These are phyloP conservation scores for Zaprionus capensis DNA, from an alignment of 1,140 invertebrate species.

Conservation along the genomic window DNA sequence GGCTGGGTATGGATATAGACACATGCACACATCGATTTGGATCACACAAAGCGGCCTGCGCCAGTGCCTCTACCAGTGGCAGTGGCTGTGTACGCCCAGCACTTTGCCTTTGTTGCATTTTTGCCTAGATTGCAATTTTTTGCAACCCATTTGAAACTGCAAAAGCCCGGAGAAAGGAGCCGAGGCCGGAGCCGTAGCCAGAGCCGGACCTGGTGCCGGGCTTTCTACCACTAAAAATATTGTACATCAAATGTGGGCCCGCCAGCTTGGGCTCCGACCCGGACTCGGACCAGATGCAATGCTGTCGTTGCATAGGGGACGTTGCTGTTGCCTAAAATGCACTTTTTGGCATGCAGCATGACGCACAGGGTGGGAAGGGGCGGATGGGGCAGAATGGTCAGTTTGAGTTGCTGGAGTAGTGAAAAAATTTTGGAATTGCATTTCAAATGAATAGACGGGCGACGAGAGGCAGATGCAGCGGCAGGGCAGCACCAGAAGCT, in stretches of 20 bases:
- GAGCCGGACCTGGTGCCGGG: slow-evolving; percentile 10
- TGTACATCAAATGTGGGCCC: slow-evolving; percentile 68
- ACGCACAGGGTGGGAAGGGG: neutral
- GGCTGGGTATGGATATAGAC: slow-evolving; percentile 13
- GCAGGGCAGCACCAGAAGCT: slow-evolving; percentile 9
- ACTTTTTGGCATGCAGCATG: slow-evolving; percentile 69
- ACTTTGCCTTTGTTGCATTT: slow-evolving; percentile 82
- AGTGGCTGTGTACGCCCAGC: slow-evolving; percentile 59
- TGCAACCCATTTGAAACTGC: slow-evolving; percentile 72
- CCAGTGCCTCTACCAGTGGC: neutral
- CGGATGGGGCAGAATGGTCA: slow-evolving; percentile 5
- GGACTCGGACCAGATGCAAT: neutral
- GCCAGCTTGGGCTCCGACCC: neutral
- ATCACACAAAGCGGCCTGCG: slow-evolving; percentile 28
- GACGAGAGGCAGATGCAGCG: slow-evolving; percentile 5
- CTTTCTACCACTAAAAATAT: slow-evolving; percentile 70
- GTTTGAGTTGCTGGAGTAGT: slow-evolving; percentile 59
- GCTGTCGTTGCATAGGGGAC: slow-evolving; percentile 23
- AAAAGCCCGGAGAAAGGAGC: slow-evolving; percentile 52
- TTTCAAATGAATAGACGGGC: slow-evolving; percentile 76
- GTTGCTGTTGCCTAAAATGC: slow-evolving; percentile 71
- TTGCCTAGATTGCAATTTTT: slow-evolving; percentile 83
- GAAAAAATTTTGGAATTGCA: slow-evolving; percentile 80
- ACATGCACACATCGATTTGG: slow-evolving; percentile 33
- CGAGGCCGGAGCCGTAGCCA: slow-evolving; percentile 15